Conservation (phyloP, 2,797 vertebrate species). For the Momotus momota region DNA sequence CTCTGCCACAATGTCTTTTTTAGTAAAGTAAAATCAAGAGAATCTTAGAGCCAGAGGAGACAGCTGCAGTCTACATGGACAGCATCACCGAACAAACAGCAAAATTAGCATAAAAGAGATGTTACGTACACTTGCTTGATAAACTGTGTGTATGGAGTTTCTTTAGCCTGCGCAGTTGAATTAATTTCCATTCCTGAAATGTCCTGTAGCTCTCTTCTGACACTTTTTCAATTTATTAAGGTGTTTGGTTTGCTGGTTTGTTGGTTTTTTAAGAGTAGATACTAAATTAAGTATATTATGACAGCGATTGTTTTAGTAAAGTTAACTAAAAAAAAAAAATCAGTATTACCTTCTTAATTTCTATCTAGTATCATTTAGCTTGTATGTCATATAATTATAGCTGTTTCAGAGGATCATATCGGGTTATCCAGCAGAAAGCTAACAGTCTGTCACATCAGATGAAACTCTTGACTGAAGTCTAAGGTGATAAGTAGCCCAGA, state of each 20-base stretch:
- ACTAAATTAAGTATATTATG: not conserved
- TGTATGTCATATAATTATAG: not conserved
- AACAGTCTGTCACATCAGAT: not conserved
- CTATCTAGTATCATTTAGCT: not conserved
- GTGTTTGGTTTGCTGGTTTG: not conserved
- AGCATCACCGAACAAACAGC: not conserved
- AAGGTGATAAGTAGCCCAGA: not conserved
- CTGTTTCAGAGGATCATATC: not conserved
- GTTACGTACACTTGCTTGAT: not conserved
- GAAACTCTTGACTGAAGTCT: not conserved
- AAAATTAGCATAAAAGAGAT: not conserved
- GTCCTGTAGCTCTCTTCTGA: not conserved
- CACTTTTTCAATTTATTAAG: not conserved
- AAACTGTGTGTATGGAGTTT: not conserved
- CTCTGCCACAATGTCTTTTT: not conserved
- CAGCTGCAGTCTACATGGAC: not conserved
- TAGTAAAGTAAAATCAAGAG: not conserved
- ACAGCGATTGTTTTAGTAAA: not conserved
- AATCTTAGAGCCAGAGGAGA: not conserved
- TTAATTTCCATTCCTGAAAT: not conserved
- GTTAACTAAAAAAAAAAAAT: not conserved
- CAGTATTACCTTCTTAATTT: not conserved
- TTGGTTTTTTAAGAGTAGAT: not conserved
- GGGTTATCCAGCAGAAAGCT: not conserved
- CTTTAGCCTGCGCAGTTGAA: not conserved